A percentile compares a stretch with the other conserved stretches of the same genome.
These are phyloP conservation scores for Therioaphis trifolii DNA, from an alignment of 2,888 invertebrate genomes.

Conservation along the genomic window DNA sequence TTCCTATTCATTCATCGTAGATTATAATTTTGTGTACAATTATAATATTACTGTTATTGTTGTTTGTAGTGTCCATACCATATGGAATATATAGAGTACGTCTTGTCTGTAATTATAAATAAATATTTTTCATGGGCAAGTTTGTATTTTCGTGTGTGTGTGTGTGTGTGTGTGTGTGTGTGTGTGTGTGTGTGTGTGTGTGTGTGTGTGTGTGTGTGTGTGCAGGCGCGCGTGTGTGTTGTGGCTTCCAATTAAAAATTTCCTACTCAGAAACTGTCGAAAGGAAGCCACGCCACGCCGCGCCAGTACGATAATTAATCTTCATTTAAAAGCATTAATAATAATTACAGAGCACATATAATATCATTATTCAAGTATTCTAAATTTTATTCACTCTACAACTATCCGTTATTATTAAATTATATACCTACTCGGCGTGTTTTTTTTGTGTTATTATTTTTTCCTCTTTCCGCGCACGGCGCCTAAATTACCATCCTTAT, in stretches of 20 bases:
- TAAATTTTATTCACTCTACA: background rate
- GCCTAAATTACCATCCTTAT: background rate
- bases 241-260: constrained; percentile 38
- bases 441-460: no score
- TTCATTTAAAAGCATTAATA: no score
- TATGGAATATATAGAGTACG: background rate
- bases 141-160: no score
- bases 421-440: background rate
- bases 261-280: constrained; percentile 16
- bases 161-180: no score
- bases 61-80: background rate
- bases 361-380: background rate
- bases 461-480: background rate
- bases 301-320: constrained; percentile 21
- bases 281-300: constrained; percentile 15
- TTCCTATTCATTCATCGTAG: no score
- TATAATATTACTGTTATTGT: background rate
- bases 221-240: background rate
- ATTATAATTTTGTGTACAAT: constrained; percentile 37
- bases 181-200: no score
- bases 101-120: constrained; percentile 25
- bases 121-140: background rate
- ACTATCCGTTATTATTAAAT: background rate
- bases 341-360: background rate
- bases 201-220: no score